These are phyloP conservation scores for Phrynocephalus forsythii DNA, from an alignment of 2,797 vertebrate species.

Conservation along the genomic window DNA sequence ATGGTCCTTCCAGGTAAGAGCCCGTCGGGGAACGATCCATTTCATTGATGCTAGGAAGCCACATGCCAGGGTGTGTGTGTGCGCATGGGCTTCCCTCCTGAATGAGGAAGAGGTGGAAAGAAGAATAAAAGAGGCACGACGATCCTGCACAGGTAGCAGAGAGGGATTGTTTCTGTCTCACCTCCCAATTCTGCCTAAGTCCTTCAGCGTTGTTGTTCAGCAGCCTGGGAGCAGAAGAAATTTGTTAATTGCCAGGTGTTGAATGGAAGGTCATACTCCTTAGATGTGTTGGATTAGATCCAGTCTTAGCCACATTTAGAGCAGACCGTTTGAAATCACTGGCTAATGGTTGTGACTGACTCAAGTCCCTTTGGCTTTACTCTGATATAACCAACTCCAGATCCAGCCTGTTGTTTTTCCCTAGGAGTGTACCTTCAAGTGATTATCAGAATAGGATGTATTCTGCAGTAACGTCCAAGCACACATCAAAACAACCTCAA, in stretches of 20 bases:
- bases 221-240: neutral
- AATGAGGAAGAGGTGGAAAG: neutral
- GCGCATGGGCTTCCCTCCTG: too few species aligned
- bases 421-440: neutral
- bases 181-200: neutral
- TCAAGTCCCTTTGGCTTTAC: neutral
- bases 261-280: neutral
- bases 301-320: neutral
- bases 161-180: neutral
- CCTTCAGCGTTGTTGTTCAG: neutral
- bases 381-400: neutral
- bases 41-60: neutral
- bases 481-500: neutral
- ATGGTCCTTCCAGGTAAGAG: slow-evolving; percentile 88
- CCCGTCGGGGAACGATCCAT: neutral
- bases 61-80: neutral
- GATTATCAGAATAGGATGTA: neutral
- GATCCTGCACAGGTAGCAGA: too few species aligned
- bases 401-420: neutral
- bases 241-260: neutral
- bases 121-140: neutral
- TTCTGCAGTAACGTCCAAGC: neutral
- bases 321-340: neutral
- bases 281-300: neutral
- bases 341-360: neutral